Conservation (phyloP, 2,888 invertebrate species). For the Strigamia maritima region DNA sequence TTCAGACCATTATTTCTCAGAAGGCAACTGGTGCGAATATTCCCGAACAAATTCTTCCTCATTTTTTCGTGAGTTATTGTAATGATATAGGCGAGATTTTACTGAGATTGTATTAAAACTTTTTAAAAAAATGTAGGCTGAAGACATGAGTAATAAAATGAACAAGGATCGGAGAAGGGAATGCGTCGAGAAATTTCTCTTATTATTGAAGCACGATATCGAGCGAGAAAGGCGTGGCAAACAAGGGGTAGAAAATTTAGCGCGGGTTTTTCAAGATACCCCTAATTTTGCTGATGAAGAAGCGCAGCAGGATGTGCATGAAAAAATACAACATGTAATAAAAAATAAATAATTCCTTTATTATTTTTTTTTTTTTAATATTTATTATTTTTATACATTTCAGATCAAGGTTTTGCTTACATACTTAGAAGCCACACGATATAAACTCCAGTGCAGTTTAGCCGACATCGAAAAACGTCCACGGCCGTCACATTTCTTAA, state of each 20-base stretch:
- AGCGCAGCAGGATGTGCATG: constrained; percentile 84
- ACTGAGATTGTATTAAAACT: background rate
- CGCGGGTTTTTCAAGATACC: constrained; percentile 79
- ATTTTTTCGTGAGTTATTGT: constrained; percentile 66
- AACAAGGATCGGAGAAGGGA: constrained; percentile 83
- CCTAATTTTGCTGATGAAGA: constrained; percentile 82
- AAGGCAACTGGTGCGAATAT: constrained; percentile 67
- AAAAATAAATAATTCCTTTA: background rate
- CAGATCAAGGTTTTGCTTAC: constrained; percentile 64
- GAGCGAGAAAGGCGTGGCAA: constrained; percentile 86
- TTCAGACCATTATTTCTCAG: constrained; percentile 63
- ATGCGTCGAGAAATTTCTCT: constrained; percentile 77
- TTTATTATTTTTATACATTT: background rate
- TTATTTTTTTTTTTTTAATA: no score
- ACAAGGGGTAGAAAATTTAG: constrained; percentile 82
- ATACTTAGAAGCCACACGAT: constrained; percentile 84
- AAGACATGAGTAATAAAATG: constrained; percentile 89
- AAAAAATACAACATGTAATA: constrained; percentile 86
- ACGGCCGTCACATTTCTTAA: constrained; percentile 73
- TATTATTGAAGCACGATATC: constrained; percentile 79
- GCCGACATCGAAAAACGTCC: constrained; percentile 77
- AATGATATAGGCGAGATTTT: background rate
- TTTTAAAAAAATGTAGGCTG: constrained; percentile 59
- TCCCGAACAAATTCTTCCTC: constrained; percentile 80
- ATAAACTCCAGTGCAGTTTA: constrained; percentile 78